Percentiles rank a stretch among this genome's conserved stretches.
Evolutionary conservation across 2,797 vertebrate genomes (phyloP).

Genomic region (Anolis apletophallus): DNA sequence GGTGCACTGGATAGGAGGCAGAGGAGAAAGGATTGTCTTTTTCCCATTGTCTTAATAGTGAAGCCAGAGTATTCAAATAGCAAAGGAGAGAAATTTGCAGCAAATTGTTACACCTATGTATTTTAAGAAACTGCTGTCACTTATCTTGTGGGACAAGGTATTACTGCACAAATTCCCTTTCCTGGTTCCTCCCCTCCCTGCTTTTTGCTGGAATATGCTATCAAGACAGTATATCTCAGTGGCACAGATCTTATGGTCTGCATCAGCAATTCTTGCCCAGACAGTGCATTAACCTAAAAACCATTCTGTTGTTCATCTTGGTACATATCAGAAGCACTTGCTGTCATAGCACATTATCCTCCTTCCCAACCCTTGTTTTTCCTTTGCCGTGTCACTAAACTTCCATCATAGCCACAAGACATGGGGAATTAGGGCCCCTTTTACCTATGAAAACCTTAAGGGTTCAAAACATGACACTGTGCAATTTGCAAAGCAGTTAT

Average conservation of each 20-base stretch:
- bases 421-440: constrained; percentile 45
- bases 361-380: constrained; percentile 41
- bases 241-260: constrained; percentile 53
- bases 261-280: constrained; percentile 50
- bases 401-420: constrained; percentile 39
- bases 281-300: constrained; percentile 45
- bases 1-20: neutral
- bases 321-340: constrained; percentile 55
- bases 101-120: neutral
- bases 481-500: neutral
- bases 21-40: neutral
- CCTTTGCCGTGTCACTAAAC: constrained; percentile 42
- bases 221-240: constrained; percentile 45
- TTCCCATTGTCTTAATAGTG: neutral
- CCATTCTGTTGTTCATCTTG: constrained; percentile 49
- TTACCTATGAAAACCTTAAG: constrained; percentile 36
- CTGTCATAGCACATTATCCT: constrained; percentile 30
- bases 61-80: neutral
- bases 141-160: neutral
- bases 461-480: neutral
- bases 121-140: neutral
- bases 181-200: neutral
- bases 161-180: neutral
- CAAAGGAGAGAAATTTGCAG: neutral
- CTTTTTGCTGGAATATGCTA: constrained; percentile 42